Base-by-base conservation (phyloP, 2,888 invertebrate genomes). In the Megaustenia siamemsis region DNA sequence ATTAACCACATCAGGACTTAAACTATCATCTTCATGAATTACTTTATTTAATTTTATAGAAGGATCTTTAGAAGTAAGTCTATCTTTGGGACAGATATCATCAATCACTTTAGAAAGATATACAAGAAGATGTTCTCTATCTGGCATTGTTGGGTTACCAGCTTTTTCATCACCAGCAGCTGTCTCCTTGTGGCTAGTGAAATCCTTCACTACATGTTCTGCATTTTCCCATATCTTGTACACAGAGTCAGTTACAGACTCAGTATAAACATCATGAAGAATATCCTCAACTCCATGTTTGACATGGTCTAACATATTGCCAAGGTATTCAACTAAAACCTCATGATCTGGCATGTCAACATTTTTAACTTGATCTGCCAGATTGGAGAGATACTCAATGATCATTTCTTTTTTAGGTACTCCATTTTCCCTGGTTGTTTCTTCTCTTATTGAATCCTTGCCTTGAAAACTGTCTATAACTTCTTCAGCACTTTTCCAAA, bases 401-500 rank as follows among this genome's bases (percentile, higher is more conserved):
- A 82, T n/a, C 71, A 38, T 28, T 60, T 71, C 60, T 40, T 56
- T 71, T 49, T 73, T 40, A 2, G 71, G 71, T 6, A 71, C 24
- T 40, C 73, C 12, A 24, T 53, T 45, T 71, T n/a, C 40, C 18
- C 32, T 15, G 3, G 28, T 35, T 28, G 56, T 28, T 4, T 73
- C 73, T 60, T 66, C 78, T 45, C 18, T 32, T 49, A 5, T 21
- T 49, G 43, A 43, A 45, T 63, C 63, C 38, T 82, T 82, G 35
- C n/a, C 38, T 28, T 78, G 78, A 28, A 83, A 40, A 32, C 66
- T 78, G 6, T 79, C 78, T 38, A 83, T 68, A 32, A 79, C 35
- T 60, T 83, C 78, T 43, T 79, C 83, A 53, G 83, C 83, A 45
- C 78, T 63, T 15, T 79, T 73, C 86, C 87, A 86, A 5, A 87